Conservation (phyloP, 2,888 invertebrate species). For the Mylabris sibirica region DNA sequence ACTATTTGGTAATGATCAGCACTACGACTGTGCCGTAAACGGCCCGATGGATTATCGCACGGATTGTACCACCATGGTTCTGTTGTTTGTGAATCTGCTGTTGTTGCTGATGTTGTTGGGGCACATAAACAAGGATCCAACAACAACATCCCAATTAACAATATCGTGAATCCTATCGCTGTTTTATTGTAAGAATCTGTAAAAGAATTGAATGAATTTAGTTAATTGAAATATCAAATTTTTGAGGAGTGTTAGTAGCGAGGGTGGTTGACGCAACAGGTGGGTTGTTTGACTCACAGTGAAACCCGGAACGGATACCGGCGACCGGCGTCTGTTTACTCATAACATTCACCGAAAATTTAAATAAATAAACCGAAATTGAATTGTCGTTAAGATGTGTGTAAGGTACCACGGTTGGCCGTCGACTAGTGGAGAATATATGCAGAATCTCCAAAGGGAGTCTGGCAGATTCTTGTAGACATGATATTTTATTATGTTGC, state of each 20-base stretch:
- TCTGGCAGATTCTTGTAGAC: slow-evolving; percentile 47
- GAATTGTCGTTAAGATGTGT: slow-evolving; percentile 39
- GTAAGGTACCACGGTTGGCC: slow-evolving; percentile 49
- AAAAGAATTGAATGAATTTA: neutral
- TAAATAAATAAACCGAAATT: neutral
- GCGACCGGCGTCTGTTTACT: slow-evolving; percentile 20
- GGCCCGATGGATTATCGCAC: slow-evolving; percentile 37
- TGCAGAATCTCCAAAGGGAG: slow-evolving; percentile 43
- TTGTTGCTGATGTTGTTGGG: slow-evolving; percentile 26
- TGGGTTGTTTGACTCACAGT: slow-evolving; percentile 31
- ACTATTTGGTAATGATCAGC: slow-evolving; percentile 36
- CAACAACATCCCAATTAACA: slow-evolving; percentile 27
- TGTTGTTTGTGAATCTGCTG: slow-evolving; percentile 5
- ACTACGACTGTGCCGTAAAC: slow-evolving; percentile 44
- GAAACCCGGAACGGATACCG: slow-evolving; percentile 24
- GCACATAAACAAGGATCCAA: slow-evolving; percentile 36
- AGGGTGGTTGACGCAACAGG: slow-evolving; percentile 23
- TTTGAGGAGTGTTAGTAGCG: too few relatives aligned
- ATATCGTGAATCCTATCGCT: slow-evolving; percentile 19
- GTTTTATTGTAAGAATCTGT: slow-evolving; percentile 19
- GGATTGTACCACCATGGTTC: slow-evolving; percentile 44
- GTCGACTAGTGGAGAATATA: slow-evolving; percentile 49
- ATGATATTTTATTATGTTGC: slow-evolving; percentile 44
- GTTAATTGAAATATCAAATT: slow-evolving; percentile 4
- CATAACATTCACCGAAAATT: neutral